Evolutionary conservation across 2,113 vertebrate species (phyloP).

Genomic region (Dipodomys merriami): DNA sequence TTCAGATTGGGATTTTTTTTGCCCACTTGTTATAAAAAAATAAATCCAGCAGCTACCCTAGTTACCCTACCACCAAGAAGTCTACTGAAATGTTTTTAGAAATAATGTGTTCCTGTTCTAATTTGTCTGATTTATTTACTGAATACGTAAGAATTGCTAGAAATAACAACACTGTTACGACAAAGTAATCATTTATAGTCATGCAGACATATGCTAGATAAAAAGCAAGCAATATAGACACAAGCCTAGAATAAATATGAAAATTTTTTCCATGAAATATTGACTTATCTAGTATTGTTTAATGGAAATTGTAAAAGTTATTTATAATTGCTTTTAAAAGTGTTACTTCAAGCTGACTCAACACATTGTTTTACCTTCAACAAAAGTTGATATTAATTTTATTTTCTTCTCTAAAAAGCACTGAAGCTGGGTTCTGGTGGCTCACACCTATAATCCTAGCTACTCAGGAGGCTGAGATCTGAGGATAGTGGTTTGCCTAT

Average conservation of each 20-base stretch:
- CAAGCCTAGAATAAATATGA: constrained; percentile 39
- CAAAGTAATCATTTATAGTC: constrained; percentile 62
- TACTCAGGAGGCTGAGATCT: too few species aligned
- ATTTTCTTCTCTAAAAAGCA: background rate
- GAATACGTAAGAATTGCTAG: constrained; percentile 32
- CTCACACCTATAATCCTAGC: too few species aligned
- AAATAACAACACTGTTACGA: constrained; percentile 58
- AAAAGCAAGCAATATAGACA: constrained; percentile 46
- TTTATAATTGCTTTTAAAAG: constrained; percentile 57
- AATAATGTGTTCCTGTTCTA: constrained; percentile 19
- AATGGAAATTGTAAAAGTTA: constrained; percentile 37
- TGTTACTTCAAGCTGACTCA: background rate
- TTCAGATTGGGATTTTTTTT: constrained; percentile 2
- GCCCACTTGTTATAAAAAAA: background rate
- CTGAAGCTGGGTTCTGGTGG: too few species aligned
- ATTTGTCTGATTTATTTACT: constrained; percentile 52
- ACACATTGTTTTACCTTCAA: background rate
- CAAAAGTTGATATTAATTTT: background rate
- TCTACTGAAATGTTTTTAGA: constrained; percentile 59
- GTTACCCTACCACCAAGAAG: background rate
- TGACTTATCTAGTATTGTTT: constrained; percentile 20
- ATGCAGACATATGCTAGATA: constrained; percentile 11
- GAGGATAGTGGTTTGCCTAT: too few species aligned
- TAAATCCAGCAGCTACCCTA: background rate
- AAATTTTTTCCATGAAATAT: background rate